Evolutionary conservation across 1,140 invertebrate genomes (phyloP), one percentile per base, ranked within the genome.

Genomic region (Neodiprion lecontei): DNA sequence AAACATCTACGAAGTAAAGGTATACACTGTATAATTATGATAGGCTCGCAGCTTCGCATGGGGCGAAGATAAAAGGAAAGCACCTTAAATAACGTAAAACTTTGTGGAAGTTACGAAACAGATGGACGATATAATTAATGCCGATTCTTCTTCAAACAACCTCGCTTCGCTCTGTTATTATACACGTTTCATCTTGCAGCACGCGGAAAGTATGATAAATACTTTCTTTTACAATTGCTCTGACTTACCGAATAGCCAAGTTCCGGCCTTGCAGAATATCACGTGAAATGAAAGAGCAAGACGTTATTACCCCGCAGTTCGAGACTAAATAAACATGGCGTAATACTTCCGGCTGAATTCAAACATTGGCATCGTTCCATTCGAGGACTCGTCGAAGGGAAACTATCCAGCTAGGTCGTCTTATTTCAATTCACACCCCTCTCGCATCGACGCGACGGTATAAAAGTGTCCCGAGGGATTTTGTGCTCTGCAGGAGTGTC

Each of bases 291-390:
- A 40, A 40, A 40, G 28, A 40, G 28, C 28, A 40, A 40, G 28
- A 40, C 2, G 28, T 40, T 40, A 3, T 5, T 40, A 5, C 28
- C 28, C 28, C 5, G 28, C 28, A 40, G 28, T 40, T 40, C 2
- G 5, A 40, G 28, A 40, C 28, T 40, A 40, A 40, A 40, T 40
- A 40, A 40, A 40, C 28, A 40, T 40, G 53, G 53, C n/a, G 53
- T 61, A 14, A 9, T 14, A 61, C 11, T 61, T 61, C 8, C 53
- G 9, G 11, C 53, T 61, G 53, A 61, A 61, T 61, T 61, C 11
- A 61, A 17, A 61, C 53, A 12, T 61, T 61, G 53, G 53, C 53
- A 61, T 61, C 53, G 53, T 61, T 61, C 53, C 53, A 61, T 61
- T 17, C 53, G 53, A 61, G 11, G 53, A 61, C 53, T 61, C 8